Base-by-base conservation (phyloP, 2,797 vertebrate species). In the Spinus olivaceus region DNA sequence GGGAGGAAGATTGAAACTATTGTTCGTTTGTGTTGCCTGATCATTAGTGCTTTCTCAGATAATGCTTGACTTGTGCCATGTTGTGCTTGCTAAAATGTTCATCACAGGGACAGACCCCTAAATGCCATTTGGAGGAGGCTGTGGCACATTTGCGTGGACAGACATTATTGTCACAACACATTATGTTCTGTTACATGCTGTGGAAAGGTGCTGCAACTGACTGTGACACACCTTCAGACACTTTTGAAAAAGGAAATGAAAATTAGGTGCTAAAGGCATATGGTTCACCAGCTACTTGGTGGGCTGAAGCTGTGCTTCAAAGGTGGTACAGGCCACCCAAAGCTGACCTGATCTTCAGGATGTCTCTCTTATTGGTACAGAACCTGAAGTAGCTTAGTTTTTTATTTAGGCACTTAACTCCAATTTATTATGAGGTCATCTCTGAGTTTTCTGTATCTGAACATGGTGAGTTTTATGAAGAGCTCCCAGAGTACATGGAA, bases 101-200 rank as follows among this genome's bases (percentile, higher is more conserved):
- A 42, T 66, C 39, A 54, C 24, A 63, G 9, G 84, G n/a, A 28
- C 12, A 51, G 33, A 50, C 71, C 24, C 16, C 24, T 81, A 24
- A 53, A 80, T 49, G 33, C 37, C 30, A 3, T 70, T 70, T 84
- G 27, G 16, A 23, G 73, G 56, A 65, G 12, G 32, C 9, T 54
- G 20, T 3, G 3, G 3, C 25, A 9, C 2, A 1, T 72, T 64
- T 64, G 3, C 0, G 0, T 7, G 28, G 35, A 56, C 33, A 66
- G 61, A 66, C 19, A 4, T 66, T 32, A 33, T 35, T 60, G 50
- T 60, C 50, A 24, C 0, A 7, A 61, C 25, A 37, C 28, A 44
- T 37, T 30, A 28, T 51, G 6, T 61, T 77, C 39, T 61, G 22
- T 44, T 49, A 14, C 2, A 24, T 33, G 44, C 51, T 42, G 0